Evolutionary conservation across 2,888 invertebrate species (phyloP), one percentile per base, ranked within the genome.

Genomic region (Troides oblongomaculatus): DNA sequence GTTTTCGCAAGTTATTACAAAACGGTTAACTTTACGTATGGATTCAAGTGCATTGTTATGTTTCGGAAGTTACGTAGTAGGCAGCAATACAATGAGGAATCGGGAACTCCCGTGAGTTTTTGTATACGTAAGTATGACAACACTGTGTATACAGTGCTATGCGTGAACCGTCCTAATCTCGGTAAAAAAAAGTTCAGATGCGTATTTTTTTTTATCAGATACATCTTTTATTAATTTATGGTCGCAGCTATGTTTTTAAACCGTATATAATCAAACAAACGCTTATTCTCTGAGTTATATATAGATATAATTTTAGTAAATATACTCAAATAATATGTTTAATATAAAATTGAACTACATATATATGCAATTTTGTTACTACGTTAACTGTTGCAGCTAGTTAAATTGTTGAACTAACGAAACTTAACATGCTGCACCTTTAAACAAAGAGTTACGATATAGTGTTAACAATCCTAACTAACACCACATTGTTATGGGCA

Each of bases 101-200:
- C 39, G 64, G 69, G 64, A 69, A 65, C 64, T 65, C 69, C 69
- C 69, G 30, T 64, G 25, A 46, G 56, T 56, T 53, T n/a, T 53
- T 23, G 50, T 43, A 46, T 21, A 39, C 36, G 18, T 25, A 53
- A 64, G 21, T n/a, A 21, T 50, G 5, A 30, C 30, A 30, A 30
- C 30, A 30, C 30, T 30, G 30, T 30, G 30, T 30, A 25, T 17
- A 43, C 23, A 30, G n/a, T 23, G 25, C 12, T 60, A 66, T 25
- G 60, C 57, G 65, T 60, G 50, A 59, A 18, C 23, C 7, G 10
- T 57, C 36, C 25, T 25, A 39, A 64, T 39, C 56, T 46, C 36
- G 61, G 21, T 21, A 21, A 23, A 12, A n/a, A n/a, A 61, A 30
- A 46, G 6, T 14, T 43, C 46, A 17, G 6, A 53, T n/a, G 53